Conservation (phyloP, 2,888 invertebrate species). For the Orthosia gracilis region DNA sequence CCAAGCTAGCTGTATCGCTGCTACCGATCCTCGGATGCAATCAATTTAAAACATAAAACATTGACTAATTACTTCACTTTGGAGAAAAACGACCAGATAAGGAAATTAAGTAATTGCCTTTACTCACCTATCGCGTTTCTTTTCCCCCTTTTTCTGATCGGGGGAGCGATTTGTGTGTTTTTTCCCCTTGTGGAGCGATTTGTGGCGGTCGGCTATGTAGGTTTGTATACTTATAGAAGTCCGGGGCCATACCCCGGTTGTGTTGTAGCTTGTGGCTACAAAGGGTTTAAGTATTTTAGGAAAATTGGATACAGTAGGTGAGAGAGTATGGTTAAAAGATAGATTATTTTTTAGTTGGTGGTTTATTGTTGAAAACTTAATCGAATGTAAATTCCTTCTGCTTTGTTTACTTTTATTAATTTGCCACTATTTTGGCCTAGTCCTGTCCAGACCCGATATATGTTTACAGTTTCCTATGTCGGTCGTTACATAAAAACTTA, state of each 20-base stretch:
- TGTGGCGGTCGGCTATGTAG: constrained; percentile 11
- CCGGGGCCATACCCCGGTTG: neutral
- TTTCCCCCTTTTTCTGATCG: constrained; percentile 25
- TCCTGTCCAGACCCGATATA: neutral
- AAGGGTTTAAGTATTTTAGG: neutral
- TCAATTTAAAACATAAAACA: constrained; percentile 63
- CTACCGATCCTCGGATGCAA: constrained; percentile 63
- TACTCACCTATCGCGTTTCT: constrained; percentile 32
- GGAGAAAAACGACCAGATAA: constrained; percentile 37
- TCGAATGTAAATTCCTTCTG: no score
- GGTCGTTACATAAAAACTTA: neutral
- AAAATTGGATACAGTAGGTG: neutral
- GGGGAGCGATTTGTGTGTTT: constrained; percentile 15
- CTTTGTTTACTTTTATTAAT: neutral
- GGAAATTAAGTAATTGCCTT: constrained; percentile 53
- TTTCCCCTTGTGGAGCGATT: constrained; percentile 33
- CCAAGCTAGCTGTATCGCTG: constrained; percentile 53
- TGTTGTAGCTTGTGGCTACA: neutral
- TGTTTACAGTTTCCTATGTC: neutral
- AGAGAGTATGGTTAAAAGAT: neutral
- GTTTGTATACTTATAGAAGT: no score
- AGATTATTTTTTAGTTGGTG: no score
- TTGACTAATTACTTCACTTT: constrained; percentile 57
- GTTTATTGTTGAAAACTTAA: no score
- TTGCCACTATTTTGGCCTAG: neutral